Evolutionary conservation across 2,113 vertebrate genomes (phyloP), one percentile per base, ranked within the genome.

Genomic region (Collichthys lucidus): DNA sequence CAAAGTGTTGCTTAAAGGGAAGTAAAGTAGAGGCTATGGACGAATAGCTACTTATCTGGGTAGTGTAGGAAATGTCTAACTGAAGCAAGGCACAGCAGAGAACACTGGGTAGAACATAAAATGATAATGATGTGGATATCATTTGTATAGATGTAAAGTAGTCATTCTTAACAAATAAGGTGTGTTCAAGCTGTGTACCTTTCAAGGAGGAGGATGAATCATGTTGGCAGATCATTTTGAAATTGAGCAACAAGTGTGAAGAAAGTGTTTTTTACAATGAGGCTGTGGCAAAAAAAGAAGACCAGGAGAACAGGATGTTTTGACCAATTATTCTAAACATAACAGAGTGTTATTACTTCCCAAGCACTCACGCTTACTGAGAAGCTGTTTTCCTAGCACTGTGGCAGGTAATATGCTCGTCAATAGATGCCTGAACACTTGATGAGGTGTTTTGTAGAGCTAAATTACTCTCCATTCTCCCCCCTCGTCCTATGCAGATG

Each of bases 401-500:
- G 79, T 55, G 16, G 83, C 86, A 85, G 65, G 80, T 83, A 88
- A 89, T 74, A 19, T 44, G 75, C 82, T 76, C 49, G 80, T 89
- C 85, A 86, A 75, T 79, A 84, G 81, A 91, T 89, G 79, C 70
- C 84, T 87, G 67, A 84, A 86, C 76, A 82, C 74, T 82, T 77
- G 74, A 89, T 86, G 83, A 89, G 77, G 29, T 90, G 89, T 92
- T 93, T 88, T 86, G 85, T 90, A 74, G 68, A 85, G 86, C 83
- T 88, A 78, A 92, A 92, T 92, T 69, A 87, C 86, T 88, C 89
- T 86, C 60, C 35, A 53, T 79, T 82, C 66, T 77, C 64, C 53
- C 31, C 56, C 56, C 35, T 22, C 40, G 15, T 95, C 1, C 74
- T 90, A 94, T 93, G 69, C 94, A 98, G 97, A 97, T 98, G 96